phyloP scores from a whole-genome alignment of 2,113 vertebrate species.

The Passer montanus region DNA sequence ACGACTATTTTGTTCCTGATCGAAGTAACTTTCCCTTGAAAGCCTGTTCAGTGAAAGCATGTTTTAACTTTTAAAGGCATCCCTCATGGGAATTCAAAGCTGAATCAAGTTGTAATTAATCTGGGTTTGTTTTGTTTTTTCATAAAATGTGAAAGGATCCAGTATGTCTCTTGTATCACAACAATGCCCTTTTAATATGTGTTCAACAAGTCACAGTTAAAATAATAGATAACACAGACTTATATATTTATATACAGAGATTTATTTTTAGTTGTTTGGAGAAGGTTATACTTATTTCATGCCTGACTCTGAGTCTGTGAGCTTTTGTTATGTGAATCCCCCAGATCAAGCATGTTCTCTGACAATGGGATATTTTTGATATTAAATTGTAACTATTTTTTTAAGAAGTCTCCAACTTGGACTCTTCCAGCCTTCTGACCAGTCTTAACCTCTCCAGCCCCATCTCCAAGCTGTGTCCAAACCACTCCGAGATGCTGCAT shows the following conservation, averaged over 20 bases:
- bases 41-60: not conserved
- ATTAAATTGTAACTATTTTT: not conserved
- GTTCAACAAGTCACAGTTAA: not conserved
- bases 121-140: not conserved
- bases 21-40: slow-evolving; percentile 22
- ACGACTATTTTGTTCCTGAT: not conserved
- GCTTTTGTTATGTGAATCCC: not conserved
- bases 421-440: not conserved
- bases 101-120: not conserved
- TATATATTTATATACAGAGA: not conserved
- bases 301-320: not conserved
- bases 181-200: not conserved
- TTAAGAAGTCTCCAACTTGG: not conserved
- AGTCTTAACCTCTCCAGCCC: not conserved
- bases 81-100: not conserved
- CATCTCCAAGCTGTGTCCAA: not conserved
- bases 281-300: not conserved
- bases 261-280: not conserved
- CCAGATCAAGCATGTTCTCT: not conserved
- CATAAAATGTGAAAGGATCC: not conserved
- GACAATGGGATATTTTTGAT: not conserved
- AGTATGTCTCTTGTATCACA: not conserved
- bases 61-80: slow-evolving; percentile 37
- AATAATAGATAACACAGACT: not conserved
- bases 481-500: not conserved